A percentile compares a stretch with the other conserved stretches of the same genome.
phyloP scores from a whole-genome alignment of 2,888 invertebrate genomes.

The Chouioia cunea region DNA sequence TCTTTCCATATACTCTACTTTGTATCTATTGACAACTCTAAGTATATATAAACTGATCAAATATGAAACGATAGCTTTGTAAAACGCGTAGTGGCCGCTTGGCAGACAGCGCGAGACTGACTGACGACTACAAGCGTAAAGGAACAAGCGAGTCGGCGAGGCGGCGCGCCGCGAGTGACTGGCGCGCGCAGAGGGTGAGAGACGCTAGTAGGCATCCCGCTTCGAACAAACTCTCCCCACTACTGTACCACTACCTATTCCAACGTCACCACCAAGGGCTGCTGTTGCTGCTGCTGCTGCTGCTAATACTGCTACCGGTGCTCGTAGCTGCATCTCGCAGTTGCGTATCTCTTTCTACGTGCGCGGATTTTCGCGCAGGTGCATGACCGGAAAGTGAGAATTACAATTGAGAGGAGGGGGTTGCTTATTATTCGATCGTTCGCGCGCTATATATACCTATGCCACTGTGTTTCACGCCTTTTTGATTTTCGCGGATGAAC shows the following conservation, averaged over 20 bases:
- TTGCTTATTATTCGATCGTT: no score
- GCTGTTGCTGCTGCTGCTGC: neutral
- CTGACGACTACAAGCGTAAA: neutral
- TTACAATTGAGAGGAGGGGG: no score
- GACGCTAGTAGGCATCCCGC: neutral
- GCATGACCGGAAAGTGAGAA: slow-evolving; percentile 11
- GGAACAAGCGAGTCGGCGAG: neutral
- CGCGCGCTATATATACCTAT: no score
- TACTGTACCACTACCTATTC: slow-evolving; percentile 31
- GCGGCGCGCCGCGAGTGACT: slow-evolving; percentile 30
- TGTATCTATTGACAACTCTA: no score
- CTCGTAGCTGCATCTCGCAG: no score
- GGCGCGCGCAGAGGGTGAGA: slow-evolving; percentile 34
- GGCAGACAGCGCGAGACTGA: slow-evolving; percentile 44
- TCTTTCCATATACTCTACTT: no score
- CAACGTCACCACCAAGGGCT: no score
- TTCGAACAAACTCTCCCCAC: neutral
- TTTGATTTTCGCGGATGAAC: no score
- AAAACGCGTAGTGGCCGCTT: slow-evolving; percentile 21
- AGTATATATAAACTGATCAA: no score
- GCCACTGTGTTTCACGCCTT: no score
- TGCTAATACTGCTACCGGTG: neutral
- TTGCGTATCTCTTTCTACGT: no score
- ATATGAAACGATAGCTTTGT: no score
- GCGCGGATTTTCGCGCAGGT: slow-evolving; percentile 6